Evolutionary conservation across 2,797 vertebrate species (phyloP), one percentile per base, ranked within the genome.

Genomic region (Cygnus olor): DNA sequence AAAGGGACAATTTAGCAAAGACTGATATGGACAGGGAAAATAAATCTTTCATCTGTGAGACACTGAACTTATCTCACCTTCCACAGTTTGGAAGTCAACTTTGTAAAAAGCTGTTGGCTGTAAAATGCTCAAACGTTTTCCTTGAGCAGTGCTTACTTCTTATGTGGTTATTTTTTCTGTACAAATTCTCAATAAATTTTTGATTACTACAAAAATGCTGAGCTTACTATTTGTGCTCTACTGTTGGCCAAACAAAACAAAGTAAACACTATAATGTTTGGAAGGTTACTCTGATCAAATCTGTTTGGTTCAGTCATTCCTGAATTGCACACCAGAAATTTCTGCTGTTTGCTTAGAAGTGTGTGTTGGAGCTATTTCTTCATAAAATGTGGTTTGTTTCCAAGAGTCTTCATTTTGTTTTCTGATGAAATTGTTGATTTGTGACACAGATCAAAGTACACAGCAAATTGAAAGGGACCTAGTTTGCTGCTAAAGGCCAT

Each of bases 121-220:
- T 93, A 90, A 79, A 65, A 88, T 47, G 65, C 42, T 69, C 60
- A 77, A 64, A 49, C 14, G 30, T 77, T 36, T 89, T 96, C 87
- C 81, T 63, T 93, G 74, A 95, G 72, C 65, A 84, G 81, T 83
- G 42, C 69, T 47, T 93, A 87, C 57, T 17, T 96, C 68, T 96
- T 90, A 65, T 57, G 49, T 84, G 61, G 86, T 94, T 95, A 71
- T 92, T 97, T 96, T 95, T 97, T 97, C 97, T 96, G 93, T 94
- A 89, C 92, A 79, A 78, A 66, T 96, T 94, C 95, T 96, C 89
- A 98, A 97, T 98, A 98, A 97, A 98, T 77, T 96, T 97, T 96
- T 96, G 65, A 96, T 97, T 97, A 81, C 87, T 96, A 97, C 91
- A 70, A 88, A 88, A 72, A 65, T 32, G 77, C 58, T 85, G 54